Percentiles rank a stretch among this genome's conserved stretches.
Evolutionary conservation across 2,113 vertebrate species (phyloP).

Genomic region (Vireo altiloquus): DNA sequence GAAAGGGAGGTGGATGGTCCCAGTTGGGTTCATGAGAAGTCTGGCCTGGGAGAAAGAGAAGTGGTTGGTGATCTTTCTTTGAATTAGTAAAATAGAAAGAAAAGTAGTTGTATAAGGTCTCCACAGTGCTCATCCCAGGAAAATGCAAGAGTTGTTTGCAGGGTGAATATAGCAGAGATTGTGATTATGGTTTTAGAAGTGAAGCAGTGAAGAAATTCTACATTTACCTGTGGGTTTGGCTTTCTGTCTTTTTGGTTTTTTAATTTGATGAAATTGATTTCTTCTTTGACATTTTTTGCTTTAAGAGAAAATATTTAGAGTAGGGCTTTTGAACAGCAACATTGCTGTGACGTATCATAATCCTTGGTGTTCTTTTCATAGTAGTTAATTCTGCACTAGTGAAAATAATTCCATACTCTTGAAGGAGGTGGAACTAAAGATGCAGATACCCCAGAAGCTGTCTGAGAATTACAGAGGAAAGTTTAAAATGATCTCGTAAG

Average conservation of each 20-base stretch:
- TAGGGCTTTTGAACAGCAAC: neutral
- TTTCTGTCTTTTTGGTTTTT: neutral
- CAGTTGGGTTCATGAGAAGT: neutral
- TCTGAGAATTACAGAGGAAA: conserved; percentile 16
- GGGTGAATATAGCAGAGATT: neutral
- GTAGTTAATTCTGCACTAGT: neutral
- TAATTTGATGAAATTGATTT: neutral
- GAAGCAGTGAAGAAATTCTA: neutral
- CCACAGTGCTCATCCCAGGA: neutral
- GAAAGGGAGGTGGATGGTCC: neutral
- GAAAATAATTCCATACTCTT: conserved; percentile 24
- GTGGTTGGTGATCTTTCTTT: neutral
- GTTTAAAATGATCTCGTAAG: conserved; percentile 20
- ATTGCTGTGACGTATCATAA: neutral
- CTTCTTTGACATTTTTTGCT: neutral
- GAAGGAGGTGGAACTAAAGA: neutral
- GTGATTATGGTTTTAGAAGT: neutral
- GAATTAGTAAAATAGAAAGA: neutral
- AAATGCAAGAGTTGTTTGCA: neutral
- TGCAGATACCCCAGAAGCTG: conserved; percentile 23
- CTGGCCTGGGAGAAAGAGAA: neutral
- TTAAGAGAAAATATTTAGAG: neutral
- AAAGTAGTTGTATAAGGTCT: neutral
- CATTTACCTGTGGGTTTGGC: neutral
- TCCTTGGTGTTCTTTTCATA: neutral